Percentiles rank a stretch among this genome's conserved stretches.
Evolutionary conservation across 2,888 invertebrate genomes (phyloP).

Genomic region (Lumbricus terrestris): DNA sequence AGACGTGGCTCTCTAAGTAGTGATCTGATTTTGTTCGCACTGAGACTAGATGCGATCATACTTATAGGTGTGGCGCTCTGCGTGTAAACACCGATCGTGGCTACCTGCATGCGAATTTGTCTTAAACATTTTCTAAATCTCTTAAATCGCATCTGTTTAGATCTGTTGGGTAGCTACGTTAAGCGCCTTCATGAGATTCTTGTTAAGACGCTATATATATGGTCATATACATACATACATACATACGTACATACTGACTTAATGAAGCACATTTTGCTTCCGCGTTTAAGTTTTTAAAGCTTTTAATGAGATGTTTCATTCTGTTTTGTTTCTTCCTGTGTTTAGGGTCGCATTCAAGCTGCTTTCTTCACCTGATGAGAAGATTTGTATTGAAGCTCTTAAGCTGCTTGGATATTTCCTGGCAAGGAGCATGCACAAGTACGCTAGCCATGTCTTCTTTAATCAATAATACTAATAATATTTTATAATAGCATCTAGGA

Average conservation of each 20-base stretch:
- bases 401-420: slow-evolving; percentile 12
- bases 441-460: neutral
- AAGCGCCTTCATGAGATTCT: too few species aligned
- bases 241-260: too few species aligned
- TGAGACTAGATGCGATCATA: neutral
- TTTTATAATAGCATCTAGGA: too few species aligned
- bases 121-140: too few species aligned
- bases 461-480: neutral
- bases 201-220: too few species aligned
- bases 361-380: neutral
- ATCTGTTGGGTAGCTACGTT: too few species aligned
- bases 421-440: neutral
- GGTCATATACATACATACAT: too few species aligned
- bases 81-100: too few species aligned
- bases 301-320: neutral
- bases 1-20: neutral
- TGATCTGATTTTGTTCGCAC: neutral
- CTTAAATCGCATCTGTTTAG: too few species aligned
- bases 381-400: neutral
- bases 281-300: neutral
- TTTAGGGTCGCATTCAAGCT: neutral
- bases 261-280: neutral
- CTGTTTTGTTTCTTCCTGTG: neutral
- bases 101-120: too few species aligned
- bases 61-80: too few species aligned